Percentiles rank a stretch among this genome's conserved stretches.
Evolutionary conservation across 2,888 invertebrate species (phyloP).

Genomic region (Adelphocoris suturalis): DNA sequence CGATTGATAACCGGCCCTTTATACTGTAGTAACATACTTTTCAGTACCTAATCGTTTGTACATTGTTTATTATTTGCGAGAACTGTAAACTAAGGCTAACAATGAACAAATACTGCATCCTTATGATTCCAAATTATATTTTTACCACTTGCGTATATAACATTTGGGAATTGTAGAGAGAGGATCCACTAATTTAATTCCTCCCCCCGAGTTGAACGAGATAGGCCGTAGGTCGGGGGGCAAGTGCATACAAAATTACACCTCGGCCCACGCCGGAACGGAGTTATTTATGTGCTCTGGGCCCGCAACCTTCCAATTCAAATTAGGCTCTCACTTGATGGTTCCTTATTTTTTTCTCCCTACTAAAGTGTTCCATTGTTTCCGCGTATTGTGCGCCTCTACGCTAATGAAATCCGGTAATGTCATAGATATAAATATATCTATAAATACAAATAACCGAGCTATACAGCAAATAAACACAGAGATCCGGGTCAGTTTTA

Average conservation of each 20-base stretch:
- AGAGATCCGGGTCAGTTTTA: no score
- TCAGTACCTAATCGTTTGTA: no score
- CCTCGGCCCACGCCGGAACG: slow-evolving; percentile 19
- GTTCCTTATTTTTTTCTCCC: slow-evolving; percentile 21
- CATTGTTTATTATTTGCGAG: no score
- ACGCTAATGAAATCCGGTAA: background rate
- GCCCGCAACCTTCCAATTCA: slow-evolving; percentile 62
- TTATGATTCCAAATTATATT: no score
- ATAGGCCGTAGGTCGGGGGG: background rate
- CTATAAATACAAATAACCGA: no score
- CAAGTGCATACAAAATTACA: slow-evolving; percentile 51
- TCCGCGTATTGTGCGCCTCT: background rate
- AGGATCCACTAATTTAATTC: background rate
- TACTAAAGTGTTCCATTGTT: background rate
- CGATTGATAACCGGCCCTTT: no score
- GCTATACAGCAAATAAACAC: no score
- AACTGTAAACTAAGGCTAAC: no score
- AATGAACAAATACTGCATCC: no score
- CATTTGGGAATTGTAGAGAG: no score
- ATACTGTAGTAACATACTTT: no score
- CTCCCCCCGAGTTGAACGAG: background rate
- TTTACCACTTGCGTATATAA: no score
- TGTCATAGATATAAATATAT: background rate
- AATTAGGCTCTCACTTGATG: slow-evolving; percentile 48
- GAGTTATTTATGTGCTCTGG: slow-evolving; percentile 55